Percentiles rank a stretch among this genome's conserved stretches.
These are phyloP conservation scores for Phoxinus dragarum DNA, from an alignment of 2,797 vertebrate genomes.

Conservation along the genomic window DNA sequence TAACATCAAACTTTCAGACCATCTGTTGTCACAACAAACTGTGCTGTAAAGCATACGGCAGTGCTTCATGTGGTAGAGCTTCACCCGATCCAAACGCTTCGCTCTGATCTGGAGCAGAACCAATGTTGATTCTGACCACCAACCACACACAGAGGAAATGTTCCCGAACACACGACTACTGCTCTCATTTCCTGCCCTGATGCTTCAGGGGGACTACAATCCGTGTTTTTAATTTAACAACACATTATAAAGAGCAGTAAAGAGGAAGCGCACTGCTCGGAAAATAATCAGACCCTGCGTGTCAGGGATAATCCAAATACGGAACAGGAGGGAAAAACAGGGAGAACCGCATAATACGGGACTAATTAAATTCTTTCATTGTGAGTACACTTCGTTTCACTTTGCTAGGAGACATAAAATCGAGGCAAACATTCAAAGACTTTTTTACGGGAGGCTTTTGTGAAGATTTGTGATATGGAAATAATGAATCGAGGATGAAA, in stretches of 20 bases:
- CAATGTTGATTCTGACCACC: conserved; percentile 12
- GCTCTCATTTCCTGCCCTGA: conserved; percentile 65
- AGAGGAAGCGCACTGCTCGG: conserved; percentile 19
- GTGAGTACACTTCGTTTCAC: conserved; percentile 65
- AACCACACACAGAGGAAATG: conserved; percentile 60
- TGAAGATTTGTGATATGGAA: conserved; percentile 41
- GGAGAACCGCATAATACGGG: conserved; percentile 41
- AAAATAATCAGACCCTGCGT: conserved; percentile 60
- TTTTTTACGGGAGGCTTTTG: conserved; percentile 29
- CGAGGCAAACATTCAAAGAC: conserved; percentile 53
- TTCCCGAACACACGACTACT: conserved; percentile 52
- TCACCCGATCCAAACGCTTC: conserved; percentile 15
- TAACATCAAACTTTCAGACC: conserved; percentile 17
- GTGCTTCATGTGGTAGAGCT: conserved; percentile 24
- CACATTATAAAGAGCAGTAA: conserved; percentile 63
- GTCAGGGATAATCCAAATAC: conserved; percentile 55
- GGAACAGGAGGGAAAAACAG: conserved; percentile 62
- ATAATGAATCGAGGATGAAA: conserved; percentile 36
- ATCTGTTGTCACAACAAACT: conserved; percentile 42
- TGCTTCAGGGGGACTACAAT: conserved; percentile 56
- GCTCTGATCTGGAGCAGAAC: conserved; percentile 29
- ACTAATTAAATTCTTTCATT: conserved; percentile 71
- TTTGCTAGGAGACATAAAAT: conserved; percentile 42
- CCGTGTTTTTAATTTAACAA: conserved; percentile 49
- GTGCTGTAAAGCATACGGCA: conserved; percentile 14